These are phyloP conservation scores for Chrysomallon squamiferum DNA, from an alignment of 1,140 invertebrate genomes.

Conservation along the genomic window DNA sequence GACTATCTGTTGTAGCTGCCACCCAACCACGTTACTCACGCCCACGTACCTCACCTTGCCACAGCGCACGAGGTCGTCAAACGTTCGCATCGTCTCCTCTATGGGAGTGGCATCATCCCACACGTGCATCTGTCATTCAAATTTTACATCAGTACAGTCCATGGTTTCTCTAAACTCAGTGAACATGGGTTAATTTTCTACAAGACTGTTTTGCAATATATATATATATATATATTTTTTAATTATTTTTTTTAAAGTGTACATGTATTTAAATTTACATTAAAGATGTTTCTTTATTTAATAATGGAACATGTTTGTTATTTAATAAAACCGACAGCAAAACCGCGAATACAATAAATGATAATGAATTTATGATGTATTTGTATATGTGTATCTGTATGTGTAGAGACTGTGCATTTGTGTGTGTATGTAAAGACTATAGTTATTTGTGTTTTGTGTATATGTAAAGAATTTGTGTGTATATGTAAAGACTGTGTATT, in stretches of 20 bases:
- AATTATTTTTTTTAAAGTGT: background rate
- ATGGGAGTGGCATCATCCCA: slow-evolving; percentile 41
- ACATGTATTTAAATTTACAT: background rate
- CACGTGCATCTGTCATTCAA: slow-evolving; percentile 26
- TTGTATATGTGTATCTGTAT: background rate
- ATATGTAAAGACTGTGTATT: no score
- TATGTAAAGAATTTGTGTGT: no score
- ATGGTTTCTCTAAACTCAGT: no score
- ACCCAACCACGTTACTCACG: slow-evolving; percentile 45
- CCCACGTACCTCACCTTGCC: slow-evolving; percentile 53
- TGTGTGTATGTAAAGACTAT: no score
- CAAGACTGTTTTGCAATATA: background rate
- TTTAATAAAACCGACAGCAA: background rate
- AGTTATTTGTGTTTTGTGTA: no score
- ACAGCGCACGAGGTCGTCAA: slow-evolving; percentile 43
- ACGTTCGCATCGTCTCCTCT: slow-evolving; percentile 41
- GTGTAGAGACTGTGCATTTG: background rate
- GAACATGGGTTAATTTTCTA: no score
- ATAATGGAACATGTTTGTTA: background rate
- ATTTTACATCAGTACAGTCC: background rate
- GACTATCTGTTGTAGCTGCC: slow-evolving; percentile 51
- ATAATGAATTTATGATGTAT: background rate
- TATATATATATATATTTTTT: background rate
- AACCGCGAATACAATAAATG: background rate
- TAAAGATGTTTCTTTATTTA: background rate